Evolutionary conservation across 2,113 vertebrate species (phyloP), one percentile per base, ranked within the genome.

Genomic region (Nasalis larvatus): DNA sequence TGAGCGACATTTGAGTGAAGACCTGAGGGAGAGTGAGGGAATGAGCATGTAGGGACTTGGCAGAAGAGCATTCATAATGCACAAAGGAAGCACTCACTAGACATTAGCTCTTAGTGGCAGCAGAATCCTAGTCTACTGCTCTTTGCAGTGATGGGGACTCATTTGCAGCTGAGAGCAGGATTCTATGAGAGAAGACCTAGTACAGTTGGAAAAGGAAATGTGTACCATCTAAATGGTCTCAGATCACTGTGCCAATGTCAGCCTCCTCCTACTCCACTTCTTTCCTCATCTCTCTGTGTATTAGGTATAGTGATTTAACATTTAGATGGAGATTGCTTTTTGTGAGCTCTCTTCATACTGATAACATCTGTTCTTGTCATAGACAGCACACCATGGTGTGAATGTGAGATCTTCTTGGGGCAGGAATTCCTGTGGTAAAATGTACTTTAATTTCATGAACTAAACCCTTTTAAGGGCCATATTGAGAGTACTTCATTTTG

Each of bases 291-390:
- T 16, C 23, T 71, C n/a, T 71, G 27, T 52, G 52, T 74, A 9
- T 85, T 95, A 80, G 69, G 25, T 86, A 4, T 52, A 54, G 18
- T 18, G 32, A 86, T 84, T 92, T 92, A 73, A 93, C 32, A 40
- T 60, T 81, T 94, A 90, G 92, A 42, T 82, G 66, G 40, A 84
- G n/a, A 66, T 73, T 73, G 27, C 66, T 89, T 96, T 95, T 32
- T 23, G 4, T 17, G 45, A 63, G 32, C 45, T 77, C 45, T 93
- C 35, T 74, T 88, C 40, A 56, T 40, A 74, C 35, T 16, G 8
- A 49, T 83, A 16, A 60, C 18, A 86, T 92, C 8, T 63, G 35
- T 85, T 86, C 68, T 7, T 66, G 10, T 94, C 86, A 25, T 49
- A 27, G 88, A 66, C 25, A 37, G 54, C 12, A 18, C 16, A 78